Evolutionary conservation across 2,888 invertebrate genomes (phyloP), one percentile per base, ranked within the genome.

Genomic region (Rhyacophila evoluta): DNA sequence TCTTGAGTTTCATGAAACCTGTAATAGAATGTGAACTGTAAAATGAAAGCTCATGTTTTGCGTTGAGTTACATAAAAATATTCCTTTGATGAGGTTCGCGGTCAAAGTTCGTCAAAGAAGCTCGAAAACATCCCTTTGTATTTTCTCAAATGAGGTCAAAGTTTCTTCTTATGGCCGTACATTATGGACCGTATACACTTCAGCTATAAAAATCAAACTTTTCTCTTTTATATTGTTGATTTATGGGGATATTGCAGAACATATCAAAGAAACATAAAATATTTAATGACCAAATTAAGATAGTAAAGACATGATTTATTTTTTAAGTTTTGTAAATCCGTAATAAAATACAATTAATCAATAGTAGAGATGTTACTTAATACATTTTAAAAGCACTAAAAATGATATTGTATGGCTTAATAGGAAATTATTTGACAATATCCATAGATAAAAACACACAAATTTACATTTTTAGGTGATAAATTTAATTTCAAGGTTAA

Each of bases 111-210:
- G 74, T 55, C 55, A 55, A 55, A 55, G 25, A 55, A 55, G 55
- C 55, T 37, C 72, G 5, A 36, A 36, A 72, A 72, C 27, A 72
- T 37, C 70, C 33, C 70, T 69, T 70, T 70, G 39, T 70, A 38
- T 25, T 75, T 70, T 38, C 2, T 55, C 74, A 39, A 41, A 74
- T 74, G 74, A 74, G 74, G 74, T 74, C 74, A 74, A 74, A 74
- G 41, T 74, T 73, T 74, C 41, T 74, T 74, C 29, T 74, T 55
- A 74, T 41, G 41, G 12, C 27, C 55, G 39, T 55, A 74, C 28
- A 29, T 70, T 55, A 55, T 39, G 28, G 27, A 55, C 41, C 70
- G 37, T 55, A 74, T 41, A 39, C 12, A 55, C 12, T 27, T 19
- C 10, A 70, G 74, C 38, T 33, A 55, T 74, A 74, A 74, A 73